phyloP scores from a whole-genome alignment of 2,797 vertebrate species.

The Dromococcyx pavoninus region DNA sequence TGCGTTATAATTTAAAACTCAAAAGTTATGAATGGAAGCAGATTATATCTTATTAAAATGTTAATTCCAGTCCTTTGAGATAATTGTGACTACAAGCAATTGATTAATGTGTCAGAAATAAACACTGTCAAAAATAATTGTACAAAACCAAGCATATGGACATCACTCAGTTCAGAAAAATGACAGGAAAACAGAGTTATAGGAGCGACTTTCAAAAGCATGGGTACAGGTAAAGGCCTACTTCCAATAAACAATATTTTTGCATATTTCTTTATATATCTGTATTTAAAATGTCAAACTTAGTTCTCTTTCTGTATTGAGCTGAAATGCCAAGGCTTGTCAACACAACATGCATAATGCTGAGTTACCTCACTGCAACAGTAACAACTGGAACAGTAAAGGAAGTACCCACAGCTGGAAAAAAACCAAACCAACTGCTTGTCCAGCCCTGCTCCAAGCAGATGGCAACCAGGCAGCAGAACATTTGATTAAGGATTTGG shows the following conservation, averaged over 20 bases:
- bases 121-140: conserved; percentile 47
- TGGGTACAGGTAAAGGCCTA: not conserved
- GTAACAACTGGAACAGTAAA: not conserved
- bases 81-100: conserved; percentile 38
- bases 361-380: not conserved
- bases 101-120: conserved; percentile 50
- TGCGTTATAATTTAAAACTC: conserved; percentile 53
- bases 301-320: not conserved
- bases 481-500: not conserved
- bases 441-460: not conserved
- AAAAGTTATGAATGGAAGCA: conserved; percentile 50
- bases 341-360: not conserved
- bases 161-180: not conserved
- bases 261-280: not conserved
- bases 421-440: not conserved
- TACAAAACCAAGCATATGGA: conserved; percentile 11
- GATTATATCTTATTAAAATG: conserved; percentile 67
- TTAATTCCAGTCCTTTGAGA: conserved; percentile 55
- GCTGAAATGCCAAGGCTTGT: not conserved
- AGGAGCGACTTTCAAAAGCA: not conserved
- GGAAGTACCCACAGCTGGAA: not conserved
- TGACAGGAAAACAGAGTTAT: not conserved
- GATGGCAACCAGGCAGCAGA: not conserved
- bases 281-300: not conserved
- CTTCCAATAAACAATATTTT: not conserved